Percentiles rank a stretch among this genome's conserved stretches.
Conservation (phyloP, 2,113 vertebrate genomes). For the Pteropus alecto region DNA sequence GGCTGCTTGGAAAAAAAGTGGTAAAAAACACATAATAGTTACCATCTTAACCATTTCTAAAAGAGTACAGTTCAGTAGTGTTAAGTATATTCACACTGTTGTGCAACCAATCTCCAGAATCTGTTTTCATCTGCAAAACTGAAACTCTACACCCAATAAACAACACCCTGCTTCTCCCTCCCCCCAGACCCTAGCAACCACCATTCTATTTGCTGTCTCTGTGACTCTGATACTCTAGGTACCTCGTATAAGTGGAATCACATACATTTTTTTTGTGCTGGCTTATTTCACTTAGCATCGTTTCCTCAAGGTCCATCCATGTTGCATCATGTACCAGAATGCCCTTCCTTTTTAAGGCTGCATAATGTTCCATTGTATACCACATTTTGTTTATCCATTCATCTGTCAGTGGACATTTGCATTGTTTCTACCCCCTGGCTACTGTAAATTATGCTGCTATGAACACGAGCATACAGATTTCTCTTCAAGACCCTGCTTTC, state of each 20-base stretch:
- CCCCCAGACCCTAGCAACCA: background rate
- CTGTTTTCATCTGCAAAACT: background rate
- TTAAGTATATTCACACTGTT: background rate
- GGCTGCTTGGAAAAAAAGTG: background rate
- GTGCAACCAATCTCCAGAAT: background rate
- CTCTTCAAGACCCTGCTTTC: background rate
- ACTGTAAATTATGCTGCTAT: background rate
- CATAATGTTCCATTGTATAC: background rate
- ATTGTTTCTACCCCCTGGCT: background rate
- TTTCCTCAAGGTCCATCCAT: background rate
- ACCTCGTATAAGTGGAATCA: rapidly evolving
- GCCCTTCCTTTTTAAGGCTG: background rate
- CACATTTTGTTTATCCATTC: background rate
- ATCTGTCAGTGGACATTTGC: rapidly evolving
- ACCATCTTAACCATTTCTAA: background rate
- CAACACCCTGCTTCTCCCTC: rapidly evolving
- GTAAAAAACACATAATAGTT: background rate
- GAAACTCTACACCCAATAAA: background rate
- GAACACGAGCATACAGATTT: background rate
- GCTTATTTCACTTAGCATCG: background rate
- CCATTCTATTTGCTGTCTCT: background rate
- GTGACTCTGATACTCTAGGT: background rate
- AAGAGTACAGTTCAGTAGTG: background rate
- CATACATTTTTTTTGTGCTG: background rate
- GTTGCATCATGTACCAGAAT: background rate